Percentiles rank a stretch among this genome's conserved stretches.
Evolutionary conservation across 2,113 vertebrate genomes (phyloP).

Genomic region (Corythoichthys haematopterus): DNA sequence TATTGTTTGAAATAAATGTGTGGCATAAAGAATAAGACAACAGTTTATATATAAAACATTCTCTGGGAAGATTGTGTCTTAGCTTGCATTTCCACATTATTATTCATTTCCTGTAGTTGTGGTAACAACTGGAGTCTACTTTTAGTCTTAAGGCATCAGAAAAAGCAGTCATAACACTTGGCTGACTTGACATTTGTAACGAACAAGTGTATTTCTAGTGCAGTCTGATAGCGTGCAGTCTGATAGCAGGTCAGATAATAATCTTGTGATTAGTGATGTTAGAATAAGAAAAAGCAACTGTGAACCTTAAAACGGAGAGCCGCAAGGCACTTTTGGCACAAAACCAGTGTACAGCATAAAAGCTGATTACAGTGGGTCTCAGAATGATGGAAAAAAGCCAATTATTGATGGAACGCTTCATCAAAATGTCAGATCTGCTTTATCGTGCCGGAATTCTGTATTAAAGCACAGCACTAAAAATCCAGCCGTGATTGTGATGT

Average conservation of each 20-base stretch:
- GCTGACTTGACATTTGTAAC: not conserved
- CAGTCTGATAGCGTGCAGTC: not conserved
- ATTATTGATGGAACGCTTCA: constrained; percentile 9
- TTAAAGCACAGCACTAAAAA: not conserved
- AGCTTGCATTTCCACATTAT: not conserved
- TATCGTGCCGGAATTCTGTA: not conserved
- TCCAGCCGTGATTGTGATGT: not conserved
- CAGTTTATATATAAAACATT: constrained; percentile 3
- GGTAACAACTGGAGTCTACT: not conserved
- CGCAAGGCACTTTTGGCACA: not conserved
- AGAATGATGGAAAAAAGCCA: constrained; percentile 10
- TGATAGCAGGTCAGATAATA: constrained; percentile 2
- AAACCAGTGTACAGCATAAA: constrained; percentile 2
- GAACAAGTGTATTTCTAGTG: not conserved
- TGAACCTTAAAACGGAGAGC: not conserved
- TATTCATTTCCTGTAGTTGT: not conserved
- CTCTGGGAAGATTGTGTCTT: constrained; percentile 4
- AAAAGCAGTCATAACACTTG: not conserved
- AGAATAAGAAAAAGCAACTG: not conserved
- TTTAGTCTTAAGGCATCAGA: not conserved
- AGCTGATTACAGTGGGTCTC: constrained; percentile 6
- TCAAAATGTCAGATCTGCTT: constrained; percentile 10
- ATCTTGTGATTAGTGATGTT: not conserved
- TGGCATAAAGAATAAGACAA: not conserved
- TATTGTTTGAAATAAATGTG: constrained; percentile 34